These are phyloP conservation scores for Erynnis tages DNA, from an alignment of 2,888 invertebrate species.

Conservation along the genomic window DNA sequence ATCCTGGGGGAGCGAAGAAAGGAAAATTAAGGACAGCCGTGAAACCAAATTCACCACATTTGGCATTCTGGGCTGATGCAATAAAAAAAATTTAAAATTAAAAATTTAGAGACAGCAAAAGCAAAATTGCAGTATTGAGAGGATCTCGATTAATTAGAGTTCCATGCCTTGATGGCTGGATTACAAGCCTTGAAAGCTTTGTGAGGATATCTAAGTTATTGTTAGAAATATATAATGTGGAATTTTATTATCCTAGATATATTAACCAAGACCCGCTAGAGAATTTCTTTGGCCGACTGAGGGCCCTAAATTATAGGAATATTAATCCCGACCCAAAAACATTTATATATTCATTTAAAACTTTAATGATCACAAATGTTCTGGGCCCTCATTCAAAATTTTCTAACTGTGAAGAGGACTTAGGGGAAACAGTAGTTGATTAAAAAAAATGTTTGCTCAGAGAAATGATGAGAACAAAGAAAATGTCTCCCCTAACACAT, in stretches of 20 bases:
- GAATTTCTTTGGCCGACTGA: slow-evolving; percentile 36
- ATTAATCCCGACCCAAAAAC: slow-evolving; percentile 34
- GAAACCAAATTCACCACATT: slow-evolving; percentile 9
- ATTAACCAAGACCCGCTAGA: slow-evolving; percentile 38
- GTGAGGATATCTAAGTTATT: slow-evolving; percentile 9
- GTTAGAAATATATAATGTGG: slow-evolving; percentile 7
- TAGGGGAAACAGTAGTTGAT: not conserved
- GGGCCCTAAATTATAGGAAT: slow-evolving; percentile 35
- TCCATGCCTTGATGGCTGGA: slow-evolving; percentile 9
- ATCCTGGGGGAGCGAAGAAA: not conserved
- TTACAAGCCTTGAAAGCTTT: slow-evolving; percentile 16
- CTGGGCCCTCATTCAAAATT: not conserved
- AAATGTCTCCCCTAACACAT: not conserved
- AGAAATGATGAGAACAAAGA: not conserved
- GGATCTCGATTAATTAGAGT: no score
- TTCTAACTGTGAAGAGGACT: not conserved
- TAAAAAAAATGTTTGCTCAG: not conserved
- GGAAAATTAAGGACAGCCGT: slow-evolving; percentile 12
- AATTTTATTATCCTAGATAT: slow-evolving; percentile 30
- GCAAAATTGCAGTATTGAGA: no score
- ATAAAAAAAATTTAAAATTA: slow-evolving; percentile 5
- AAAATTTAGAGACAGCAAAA: slow-evolving; percentile 6
- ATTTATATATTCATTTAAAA: slow-evolving; percentile 34
- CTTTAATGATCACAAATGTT: slow-evolving; percentile 28
- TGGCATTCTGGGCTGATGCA: slow-evolving; percentile 14